Base-by-base conservation (phyloP, 2,888 invertebrate species). In the Plagodis dolabraria region DNA sequence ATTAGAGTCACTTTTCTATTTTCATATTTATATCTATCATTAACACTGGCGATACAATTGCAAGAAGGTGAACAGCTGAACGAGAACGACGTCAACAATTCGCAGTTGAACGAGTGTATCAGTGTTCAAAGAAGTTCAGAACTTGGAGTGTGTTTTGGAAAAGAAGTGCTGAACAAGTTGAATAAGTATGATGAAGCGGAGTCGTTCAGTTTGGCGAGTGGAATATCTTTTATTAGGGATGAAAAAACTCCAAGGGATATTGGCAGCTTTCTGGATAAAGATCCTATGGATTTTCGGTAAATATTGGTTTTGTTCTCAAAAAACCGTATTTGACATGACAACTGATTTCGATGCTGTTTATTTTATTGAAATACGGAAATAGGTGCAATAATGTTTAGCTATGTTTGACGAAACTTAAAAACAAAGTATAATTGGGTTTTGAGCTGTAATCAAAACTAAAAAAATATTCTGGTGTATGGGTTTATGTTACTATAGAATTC, bases 271-370 rank as follows among this genome's bases (percentile, higher is more conserved):
- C 89, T 95, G 67, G 96, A 96, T 72, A 95, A 95, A 64, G 95
- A 96, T 87, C 96, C 96, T 0, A 94, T 95, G 76, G 95, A 96
- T 86, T 95, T 96, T 63, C 94, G 96, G 93, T 96, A 93, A 76
- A 7, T 22, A 22, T 22, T 22, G 22, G 22, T 22, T 22, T 22
- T 1, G 1, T 22, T 22, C 22, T n/a, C n/a, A n/a, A n/a, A n/a
- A 4, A 22, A 22, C 1, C 22, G 4, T 22, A 22, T 22, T 22
- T 22, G 22, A 22, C 22, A 22, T 22, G 22, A 22, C 4, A 22
- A 2, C 22, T 22, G 22, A 22, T 22, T 22, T 2, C n/a, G n/a
- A 2, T 22, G 22, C 22, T 22, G 22, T 22, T 22, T 22, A 22
- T 22, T 22, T 22, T 22, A 22, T 22, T 2, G 2, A 22, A 22